A percentile compares a stretch with the other conserved stretches of the same genome.
Evolutionary conservation across 2,113 vertebrate species (phyloP).

Genomic region (Stegastes partitus): DNA sequence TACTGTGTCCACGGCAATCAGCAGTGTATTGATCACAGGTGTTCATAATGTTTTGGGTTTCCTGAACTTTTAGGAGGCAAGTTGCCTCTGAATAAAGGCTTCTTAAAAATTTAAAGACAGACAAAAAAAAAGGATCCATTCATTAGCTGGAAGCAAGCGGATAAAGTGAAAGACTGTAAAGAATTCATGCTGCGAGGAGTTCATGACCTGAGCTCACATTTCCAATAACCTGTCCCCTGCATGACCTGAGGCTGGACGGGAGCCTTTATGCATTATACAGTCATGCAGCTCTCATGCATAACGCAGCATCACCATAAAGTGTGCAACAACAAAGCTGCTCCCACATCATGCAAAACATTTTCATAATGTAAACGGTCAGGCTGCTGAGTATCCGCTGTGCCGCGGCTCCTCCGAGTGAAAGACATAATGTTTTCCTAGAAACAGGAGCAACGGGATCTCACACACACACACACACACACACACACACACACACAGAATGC

Average conservation of each 20-base stretch:
- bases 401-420: slow-evolving; percentile 18
- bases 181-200: neutral
- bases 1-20: too few species aligned
- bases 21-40: too few species aligned
- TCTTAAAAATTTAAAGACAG: too few species aligned
- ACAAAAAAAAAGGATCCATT: too few species aligned
- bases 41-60: too few species aligned
- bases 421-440: slow-evolving; percentile 35
- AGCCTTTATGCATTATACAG: slow-evolving; percentile 30
- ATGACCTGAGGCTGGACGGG: slow-evolving; percentile 32
- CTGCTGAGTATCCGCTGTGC: neutral
- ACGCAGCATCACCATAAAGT: slow-evolving; percentile 36
- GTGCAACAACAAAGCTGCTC: slow-evolving; percentile 32
- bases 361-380: slow-evolving; percentile 41
- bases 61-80: too few species aligned
- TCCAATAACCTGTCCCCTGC: neutral
- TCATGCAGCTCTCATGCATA: slow-evolving; percentile 28
- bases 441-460: slow-evolving; percentile 1
- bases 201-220: neutral
- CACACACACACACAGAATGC: slow-evolving; percentile 2
- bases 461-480: slow-evolving; percentile 16
- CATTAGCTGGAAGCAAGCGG: too few species aligned
- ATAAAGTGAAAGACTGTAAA: too few species aligned
- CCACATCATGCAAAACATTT: slow-evolving; percentile 57
- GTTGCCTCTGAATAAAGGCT: too few species aligned